Base-by-base conservation (phyloP, 2,797 vertebrate genomes). In the Scomberomorus guttatus region DNA sequence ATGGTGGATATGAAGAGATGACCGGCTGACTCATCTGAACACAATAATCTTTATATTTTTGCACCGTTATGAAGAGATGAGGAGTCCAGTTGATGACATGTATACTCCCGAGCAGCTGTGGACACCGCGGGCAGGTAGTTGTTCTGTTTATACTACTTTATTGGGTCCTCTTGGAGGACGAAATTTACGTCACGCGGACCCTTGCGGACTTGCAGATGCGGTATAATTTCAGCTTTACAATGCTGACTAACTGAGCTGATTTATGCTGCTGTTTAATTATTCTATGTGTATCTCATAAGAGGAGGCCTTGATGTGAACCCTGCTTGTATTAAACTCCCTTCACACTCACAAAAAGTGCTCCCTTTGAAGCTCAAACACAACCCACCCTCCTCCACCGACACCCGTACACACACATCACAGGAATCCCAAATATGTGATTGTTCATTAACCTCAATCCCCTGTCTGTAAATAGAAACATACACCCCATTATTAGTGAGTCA, bases 401-500 rank as follows among this genome's bases (percentile, higher is more conserved):
- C 52, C 50, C 67, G 48, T 71, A 62, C 70, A 79, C 44, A 85
- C 78, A 29, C 77, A 32, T 75, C 79, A 84, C 83, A 83, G 64
- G 79, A 78, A 66, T 80, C 85, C 88, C 71, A 73, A 87, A 84
- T 85, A 89, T 86, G 84, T 87, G 91, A 93, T 90, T 90, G 89
- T 92, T 94, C 93, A 93, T 93, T 93, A 94, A 91, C 86, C 91
- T 88, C 80, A 77, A 88, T 3, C 88, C 90, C 72, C 66, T 34
- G 79, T 74, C 87, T 91, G 87, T 72, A 91, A 92, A 93, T 84
- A 91, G 85, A 70, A 72, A 75, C 67, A 34, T 24, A 75, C 79
- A 75, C 4, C 65, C 75, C 34, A 3, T 85, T 77, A 83, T 80
- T 77, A 80, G 42, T 54, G 75, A 77, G 72, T 77, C 82, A 55